Evolutionary conservation across 2,113 vertebrate species (phyloP).

Genomic region (Petaurus breviceps): DNA sequence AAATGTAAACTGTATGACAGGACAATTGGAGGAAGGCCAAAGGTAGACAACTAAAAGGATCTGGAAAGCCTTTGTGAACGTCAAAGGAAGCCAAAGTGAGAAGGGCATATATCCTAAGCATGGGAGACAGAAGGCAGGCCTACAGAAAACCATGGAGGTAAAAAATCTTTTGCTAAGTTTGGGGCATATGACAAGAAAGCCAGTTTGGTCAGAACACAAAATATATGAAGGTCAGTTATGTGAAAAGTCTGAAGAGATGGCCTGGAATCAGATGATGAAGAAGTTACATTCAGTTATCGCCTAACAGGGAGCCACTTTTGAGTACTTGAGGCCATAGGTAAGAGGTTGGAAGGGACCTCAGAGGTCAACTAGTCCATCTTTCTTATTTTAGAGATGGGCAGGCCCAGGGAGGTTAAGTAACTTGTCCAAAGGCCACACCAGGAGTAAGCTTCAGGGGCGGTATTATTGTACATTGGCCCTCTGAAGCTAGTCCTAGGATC

Average conservation of each 20-base stretch:
- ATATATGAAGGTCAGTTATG: not conserved
- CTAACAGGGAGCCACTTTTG: not conserved
- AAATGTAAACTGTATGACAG: not conserved
- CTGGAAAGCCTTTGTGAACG: not conserved
- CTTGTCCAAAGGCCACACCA: not conserved
- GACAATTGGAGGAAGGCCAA: not conserved
- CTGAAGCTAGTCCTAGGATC: not conserved
- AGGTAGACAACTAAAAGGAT: not conserved
- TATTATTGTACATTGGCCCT: not conserved
- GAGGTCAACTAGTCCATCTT: not conserved
- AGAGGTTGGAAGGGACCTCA: not conserved
- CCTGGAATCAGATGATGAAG: not conserved
- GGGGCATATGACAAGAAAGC: not conserved
- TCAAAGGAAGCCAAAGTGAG: not conserved
- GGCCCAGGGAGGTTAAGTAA: not conserved
- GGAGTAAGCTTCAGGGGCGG: not conserved
- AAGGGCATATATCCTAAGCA: not conserved
- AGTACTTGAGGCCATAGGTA: not conserved
- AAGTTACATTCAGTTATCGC: not conserved
- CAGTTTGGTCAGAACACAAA: not conserved
- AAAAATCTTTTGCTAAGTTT: not conserved
- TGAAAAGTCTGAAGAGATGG: not conserved
- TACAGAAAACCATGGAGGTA: not conserved
- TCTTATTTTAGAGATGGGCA: not conserved
- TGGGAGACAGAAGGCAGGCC: not conserved